A percentile compares a stretch with the other conserved stretches of the same genome.
Conservation (phyloP, 2,888 invertebrate genomes). For the Drosophila anomalipes region DNA sequence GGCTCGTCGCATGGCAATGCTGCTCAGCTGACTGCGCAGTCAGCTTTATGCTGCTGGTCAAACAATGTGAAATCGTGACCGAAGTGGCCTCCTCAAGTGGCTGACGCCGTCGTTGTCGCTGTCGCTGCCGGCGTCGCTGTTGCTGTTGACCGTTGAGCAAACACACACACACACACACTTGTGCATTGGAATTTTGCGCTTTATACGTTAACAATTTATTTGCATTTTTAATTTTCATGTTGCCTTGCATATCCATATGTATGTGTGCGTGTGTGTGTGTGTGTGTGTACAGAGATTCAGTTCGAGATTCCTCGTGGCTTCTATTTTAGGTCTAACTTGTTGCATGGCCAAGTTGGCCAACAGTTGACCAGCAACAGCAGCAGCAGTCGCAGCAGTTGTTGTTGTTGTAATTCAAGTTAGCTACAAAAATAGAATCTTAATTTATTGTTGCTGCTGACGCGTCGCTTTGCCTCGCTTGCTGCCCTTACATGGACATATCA, state of each 20-base stretch:
- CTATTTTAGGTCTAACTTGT: constrained; percentile 80
- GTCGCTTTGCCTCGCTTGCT: constrained; percentile 21
- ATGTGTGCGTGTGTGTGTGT: constrained; percentile 11
- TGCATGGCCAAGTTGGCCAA: constrained; percentile 50
- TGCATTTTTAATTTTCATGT: constrained; percentile 82
- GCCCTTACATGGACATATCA: constrained; percentile 77
- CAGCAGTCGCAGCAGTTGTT: neutral
- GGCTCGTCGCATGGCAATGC: constrained; percentile 65
- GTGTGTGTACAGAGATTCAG: constrained; percentile 23
- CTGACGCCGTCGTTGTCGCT: constrained; percentile 16
- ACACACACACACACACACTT: constrained; percentile 20
- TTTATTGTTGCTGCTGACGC: constrained; percentile 71
- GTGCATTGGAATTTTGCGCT: constrained; percentile 72
- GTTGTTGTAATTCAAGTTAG: constrained; percentile 74
- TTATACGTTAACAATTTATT: constrained; percentile 79
- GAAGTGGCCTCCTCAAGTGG: constrained; percentile 76
- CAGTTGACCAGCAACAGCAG: constrained; percentile 31
- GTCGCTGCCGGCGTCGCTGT: constrained; percentile 10
- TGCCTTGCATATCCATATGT: constrained; percentile 20
- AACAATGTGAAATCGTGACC: constrained; percentile 75
- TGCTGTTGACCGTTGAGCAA: constrained; percentile 35
- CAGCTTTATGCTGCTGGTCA: constrained; percentile 47
- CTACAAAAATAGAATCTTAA: constrained; percentile 81
- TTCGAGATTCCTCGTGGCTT: constrained; percentile 48
- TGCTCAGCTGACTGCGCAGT: constrained; percentile 56